These are phyloP conservation scores for Drosophila affinis DNA, from an alignment of 2,888 invertebrate species.

Conservation along the genomic window DNA sequence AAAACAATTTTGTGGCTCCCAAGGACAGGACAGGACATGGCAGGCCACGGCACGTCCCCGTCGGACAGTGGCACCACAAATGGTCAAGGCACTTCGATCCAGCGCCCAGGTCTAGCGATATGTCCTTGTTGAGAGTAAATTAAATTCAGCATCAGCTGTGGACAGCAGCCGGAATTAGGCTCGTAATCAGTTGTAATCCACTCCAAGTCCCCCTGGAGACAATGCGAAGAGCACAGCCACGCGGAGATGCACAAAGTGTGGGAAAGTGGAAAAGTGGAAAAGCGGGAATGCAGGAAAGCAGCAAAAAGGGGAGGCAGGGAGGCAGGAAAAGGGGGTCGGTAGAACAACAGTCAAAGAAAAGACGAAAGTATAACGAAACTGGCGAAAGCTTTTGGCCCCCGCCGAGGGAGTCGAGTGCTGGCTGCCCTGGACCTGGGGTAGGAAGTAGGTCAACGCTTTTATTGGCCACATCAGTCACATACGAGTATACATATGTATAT, in stretches of 20 bases:
- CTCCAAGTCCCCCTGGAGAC: conserved; percentile 12
- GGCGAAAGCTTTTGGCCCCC: conserved; percentile 31
- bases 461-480: conserved; percentile 32
- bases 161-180: conserved; percentile 11
- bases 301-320: not conserved
- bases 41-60: conserved; percentile 57
- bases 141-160: conserved; percentile 19
- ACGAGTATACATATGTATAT: conserved; percentile 11
- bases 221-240: not conserved
- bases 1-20: conserved; percentile 55
- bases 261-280: not conserved
- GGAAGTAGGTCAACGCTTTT: conserved; percentile 39
- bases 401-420: conserved; percentile 15
- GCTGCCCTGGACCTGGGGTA: conserved; percentile 19
- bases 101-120: not conserved
- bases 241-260: not conserved
- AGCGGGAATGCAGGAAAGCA: not conserved
- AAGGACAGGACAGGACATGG: conserved; percentile 52
- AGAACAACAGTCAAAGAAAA: conserved; percentile 24
- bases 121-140: conserved; percentile 25
- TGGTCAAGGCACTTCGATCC: conserved; percentile 50
- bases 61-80: conserved; percentile 35
- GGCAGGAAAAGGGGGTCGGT: not conserved
- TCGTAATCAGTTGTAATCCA: conserved; percentile 38
- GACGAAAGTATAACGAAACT: conserved; percentile 38